Conservation (phyloP, 2,888 invertebrate species). For the Molanna angustata region DNA sequence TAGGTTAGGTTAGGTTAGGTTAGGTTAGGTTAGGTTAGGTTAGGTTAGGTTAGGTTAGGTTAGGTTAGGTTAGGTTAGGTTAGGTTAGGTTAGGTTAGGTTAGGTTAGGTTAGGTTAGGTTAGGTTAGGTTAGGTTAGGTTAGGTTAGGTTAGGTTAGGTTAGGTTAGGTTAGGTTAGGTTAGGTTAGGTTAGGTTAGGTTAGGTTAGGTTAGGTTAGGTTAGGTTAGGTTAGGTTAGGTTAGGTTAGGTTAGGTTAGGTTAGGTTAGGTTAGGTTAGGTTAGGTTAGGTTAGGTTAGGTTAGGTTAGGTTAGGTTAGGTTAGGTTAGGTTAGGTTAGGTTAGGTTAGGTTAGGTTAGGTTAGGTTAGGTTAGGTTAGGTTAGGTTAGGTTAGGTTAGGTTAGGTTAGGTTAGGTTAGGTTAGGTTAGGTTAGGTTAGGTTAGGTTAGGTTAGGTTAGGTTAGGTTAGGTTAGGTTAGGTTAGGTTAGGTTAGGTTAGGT, state of each 20-base stretch:
- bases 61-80: conserved; percentile 5
- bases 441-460: conserved; percentile 10
- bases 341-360: conserved; percentile 11
- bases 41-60: conserved; percentile 10
- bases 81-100: conserved; percentile 11
- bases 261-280: conserved; percentile 10
- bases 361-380: conserved; percentile 11
- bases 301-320: conserved; percentile 10
- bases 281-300: conserved; percentile 11
- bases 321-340: conserved; percentile 10
- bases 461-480: conserved; percentile 11
- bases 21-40: conserved; percentile 10
- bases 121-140: conserved; percentile 11
- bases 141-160: conserved; percentile 10
- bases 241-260: conserved; percentile 11
- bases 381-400: conserved; percentile 11
- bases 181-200: conserved; percentile 8
- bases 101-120: conserved; percentile 11
- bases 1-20: conserved; percentile 11
- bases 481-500: conserved; percentile 10
- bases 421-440: conserved; percentile 11
- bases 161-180: conserved; percentile 11
- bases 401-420: conserved; percentile 10
- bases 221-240: conserved; percentile 11
- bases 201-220: conserved; percentile 11